Evolutionary conservation across 2,888 invertebrate species (phyloP), one percentile per base, ranked within the genome.

Genomic region (Trissonchulus latispiculum): DNA sequence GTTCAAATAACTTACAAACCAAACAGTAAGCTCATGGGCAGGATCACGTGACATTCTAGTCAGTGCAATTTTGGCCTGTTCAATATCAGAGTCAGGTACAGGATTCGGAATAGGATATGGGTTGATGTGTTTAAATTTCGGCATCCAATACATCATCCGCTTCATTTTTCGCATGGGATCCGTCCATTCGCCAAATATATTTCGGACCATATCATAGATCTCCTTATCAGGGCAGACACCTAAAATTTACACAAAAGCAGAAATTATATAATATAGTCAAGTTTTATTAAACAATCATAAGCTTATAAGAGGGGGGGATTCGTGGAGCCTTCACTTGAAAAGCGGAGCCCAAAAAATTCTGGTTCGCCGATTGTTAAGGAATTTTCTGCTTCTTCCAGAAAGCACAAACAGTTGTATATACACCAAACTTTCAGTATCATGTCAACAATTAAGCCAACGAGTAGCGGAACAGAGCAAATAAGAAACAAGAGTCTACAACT

Each of bases 201-300:
- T 91, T 0, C 90, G 80, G 8, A 99, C 85, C 84, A 93, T 89
- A 72, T 88, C 86, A 81, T 94, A 91, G 86, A 92, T 88, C 84
- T 96, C 94, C 74, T 88, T 86, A 83, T 99, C 97, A 0, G 96
- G 95, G 78, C 93, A 90, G 1, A 99, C 92, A 76, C 88, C 91
- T 91, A 69, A 64, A 71, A 37, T 61, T 48, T 48, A 48, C 23
- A 48, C 23, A 48, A 8, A 48, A 23, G 8, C 48, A 48, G n/a
- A n/a, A n/a, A n/a, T n/a, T n/a, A n/a, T n/a, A n/a, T n/a, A n/a
- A n/a, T n/a, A n/a, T n/a, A n/a, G n/a, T n/a, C n/a, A n/a, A n/a
- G n/a, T n/a, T n/a, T n/a, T n/a, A n/a, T n/a, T n/a, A n/a, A n/a
- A n/a, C n/a, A n/a, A n/a, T n/a, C n/a, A n/a, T n/a, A n/a, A n/a